Evolutionary conservation across 1,140 invertebrate genomes (phyloP).

Genomic region (Wiebesia pumilae): DNA sequence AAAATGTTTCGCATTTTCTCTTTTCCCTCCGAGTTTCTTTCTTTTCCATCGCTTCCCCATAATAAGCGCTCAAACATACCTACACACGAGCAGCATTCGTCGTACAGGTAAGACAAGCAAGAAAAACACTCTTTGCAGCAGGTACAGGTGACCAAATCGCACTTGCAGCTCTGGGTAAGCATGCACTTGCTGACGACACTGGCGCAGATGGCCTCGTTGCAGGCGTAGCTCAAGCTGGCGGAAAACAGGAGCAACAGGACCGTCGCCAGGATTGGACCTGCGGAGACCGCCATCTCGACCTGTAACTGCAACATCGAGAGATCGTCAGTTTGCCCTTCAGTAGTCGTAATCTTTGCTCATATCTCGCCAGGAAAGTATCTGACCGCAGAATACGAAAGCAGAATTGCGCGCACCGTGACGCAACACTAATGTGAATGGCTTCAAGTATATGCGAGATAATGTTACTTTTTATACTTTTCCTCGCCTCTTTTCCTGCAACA

Average conservation of each 20-base stretch:
- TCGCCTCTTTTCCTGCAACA: neutral
- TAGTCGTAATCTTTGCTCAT: neutral
- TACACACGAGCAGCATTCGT: conserved; percentile 96
- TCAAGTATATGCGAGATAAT: neutral
- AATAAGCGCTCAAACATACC: conserved; percentile 75
- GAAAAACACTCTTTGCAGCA: conserved; percentile 95
- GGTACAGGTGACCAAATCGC: conserved; percentile 88
- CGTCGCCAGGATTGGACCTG: too few relatives aligned
- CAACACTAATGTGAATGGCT: neutral
- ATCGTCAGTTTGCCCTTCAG: too few relatives aligned
- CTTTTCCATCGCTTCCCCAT: neutral
- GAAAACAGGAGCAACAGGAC: conserved; percentile 45
- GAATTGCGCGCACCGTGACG: neutral
- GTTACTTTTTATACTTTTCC: neutral
- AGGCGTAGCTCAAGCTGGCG: conserved; percentile 69
- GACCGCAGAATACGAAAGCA: too few relatives aligned
- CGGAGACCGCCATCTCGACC: neutral
- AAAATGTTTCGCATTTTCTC: neutral
- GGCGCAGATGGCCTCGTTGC: conserved; percentile 93
- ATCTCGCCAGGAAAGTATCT: too few relatives aligned
- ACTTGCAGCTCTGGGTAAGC: conserved; percentile 95
- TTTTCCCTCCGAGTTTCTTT: too few relatives aligned
- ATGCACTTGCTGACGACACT: conserved; percentile 97
- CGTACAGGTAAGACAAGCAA: conserved; percentile 91
- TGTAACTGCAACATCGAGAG: neutral